A percentile compares a stretch with the other conserved stretches of the same genome.
phyloP scores from a whole-genome alignment of 2,888 invertebrate species.

The Monochamus alternatus region DNA sequence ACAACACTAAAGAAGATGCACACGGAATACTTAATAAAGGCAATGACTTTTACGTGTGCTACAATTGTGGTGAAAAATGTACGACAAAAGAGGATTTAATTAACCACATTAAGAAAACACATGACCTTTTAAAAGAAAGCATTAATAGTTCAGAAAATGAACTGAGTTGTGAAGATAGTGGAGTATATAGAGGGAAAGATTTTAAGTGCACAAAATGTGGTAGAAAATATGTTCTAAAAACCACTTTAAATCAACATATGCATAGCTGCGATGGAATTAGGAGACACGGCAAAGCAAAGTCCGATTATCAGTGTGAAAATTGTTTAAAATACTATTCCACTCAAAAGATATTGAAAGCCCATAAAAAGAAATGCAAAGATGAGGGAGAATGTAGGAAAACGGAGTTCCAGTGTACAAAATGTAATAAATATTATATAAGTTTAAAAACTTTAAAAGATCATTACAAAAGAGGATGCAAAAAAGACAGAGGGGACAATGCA shows the following conservation, averaged over 20 bases:
- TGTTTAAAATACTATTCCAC: slow-evolving; percentile 54
- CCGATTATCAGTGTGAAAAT: slow-evolving; percentile 46
- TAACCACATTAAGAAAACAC: slow-evolving; percentile 46
- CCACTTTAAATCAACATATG: slow-evolving; percentile 44
- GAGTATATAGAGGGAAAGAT: slow-evolving; percentile 43
- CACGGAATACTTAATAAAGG: background rate
- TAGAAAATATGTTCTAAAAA: slow-evolving; percentile 45
- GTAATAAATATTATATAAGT: slow-evolving; percentile 45
- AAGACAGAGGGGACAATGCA: slow-evolving; percentile 31
- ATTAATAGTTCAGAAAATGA: background rate
- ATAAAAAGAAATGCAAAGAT: slow-evolving; percentile 48
- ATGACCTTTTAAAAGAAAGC: slow-evolving; percentile 7
- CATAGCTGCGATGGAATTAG: slow-evolving; percentile 46
- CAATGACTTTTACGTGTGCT: slow-evolving; percentile 47
- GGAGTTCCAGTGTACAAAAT: slow-evolving; percentile 45
- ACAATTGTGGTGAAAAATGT: slow-evolving; percentile 49
- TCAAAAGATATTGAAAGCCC: slow-evolving; percentile 53
- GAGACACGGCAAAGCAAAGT: slow-evolving; percentile 45
- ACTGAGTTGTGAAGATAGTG: slow-evolving; percentile 33
- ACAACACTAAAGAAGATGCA: slow-evolving; percentile 28
- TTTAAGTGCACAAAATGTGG: slow-evolving; percentile 47
- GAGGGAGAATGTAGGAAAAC: slow-evolving; percentile 38
- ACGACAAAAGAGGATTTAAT: slow-evolving; percentile 49
- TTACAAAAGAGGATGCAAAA: slow-evolving; percentile 44
- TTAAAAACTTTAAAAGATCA: slow-evolving; percentile 43